Percentiles rank a stretch among this genome's conserved stretches.
phyloP scores from a whole-genome alignment of 2,797 vertebrate genomes.

The Delichon dasypus region DNA sequence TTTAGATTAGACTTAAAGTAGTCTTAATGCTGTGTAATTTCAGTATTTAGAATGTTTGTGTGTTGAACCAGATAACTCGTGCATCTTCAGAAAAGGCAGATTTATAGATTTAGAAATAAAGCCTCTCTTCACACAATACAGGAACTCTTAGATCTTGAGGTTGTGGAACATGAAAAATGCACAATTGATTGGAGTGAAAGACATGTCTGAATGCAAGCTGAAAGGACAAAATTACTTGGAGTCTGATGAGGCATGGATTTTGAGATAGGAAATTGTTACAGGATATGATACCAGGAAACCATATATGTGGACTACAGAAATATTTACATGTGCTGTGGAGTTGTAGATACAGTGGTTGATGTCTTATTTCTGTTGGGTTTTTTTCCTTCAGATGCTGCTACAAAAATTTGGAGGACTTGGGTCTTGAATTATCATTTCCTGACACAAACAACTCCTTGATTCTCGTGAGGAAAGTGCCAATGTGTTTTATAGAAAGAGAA shows the following conservation, averaged over 20 bases:
- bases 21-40: not conserved
- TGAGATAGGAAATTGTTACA: not conserved
- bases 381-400: slow-evolving; percentile 82
- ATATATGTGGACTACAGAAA: not conserved
- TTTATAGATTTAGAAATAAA: not conserved
- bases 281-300: not conserved
- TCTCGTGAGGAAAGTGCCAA: slow-evolving; percentile 86
- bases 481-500: slow-evolving; percentile 93
- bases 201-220: not conserved
- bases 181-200: not conserved
- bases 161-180: not conserved
- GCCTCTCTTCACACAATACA: not conserved
- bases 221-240: not conserved
- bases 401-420: slow-evolving; percentile 81
- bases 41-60: not conserved
- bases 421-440: slow-evolving; percentile 86
- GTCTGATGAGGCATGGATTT: not conserved
- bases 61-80: not conserved
- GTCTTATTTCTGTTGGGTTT: not conserved
- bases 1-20: not conserved
- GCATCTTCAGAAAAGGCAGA: not conserved
- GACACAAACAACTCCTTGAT: slow-evolving; percentile 71
- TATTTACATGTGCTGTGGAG: not conserved
- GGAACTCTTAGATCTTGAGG: not conserved
- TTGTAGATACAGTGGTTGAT: not conserved